phyloP scores from a whole-genome alignment of 2,797 vertebrate genomes.

The Masticophis lateralis region DNA sequence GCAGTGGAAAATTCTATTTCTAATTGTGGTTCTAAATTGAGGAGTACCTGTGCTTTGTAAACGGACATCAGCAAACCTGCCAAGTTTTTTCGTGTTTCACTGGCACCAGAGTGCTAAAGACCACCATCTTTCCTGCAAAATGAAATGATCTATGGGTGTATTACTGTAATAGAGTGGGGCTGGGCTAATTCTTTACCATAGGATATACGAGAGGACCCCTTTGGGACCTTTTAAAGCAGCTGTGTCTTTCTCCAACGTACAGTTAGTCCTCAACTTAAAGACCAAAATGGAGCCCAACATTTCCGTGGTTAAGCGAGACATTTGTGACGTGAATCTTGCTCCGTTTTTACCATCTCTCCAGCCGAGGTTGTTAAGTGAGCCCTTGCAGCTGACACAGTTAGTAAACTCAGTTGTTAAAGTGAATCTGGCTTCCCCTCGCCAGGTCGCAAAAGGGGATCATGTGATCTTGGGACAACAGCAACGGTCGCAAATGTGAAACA shows the following conservation, averaged over 20 bases:
- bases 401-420: too few relatives aligned
- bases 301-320: too few relatives aligned
- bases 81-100: background rate
- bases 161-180: background rate
- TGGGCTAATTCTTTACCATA: background rate
- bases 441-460: background rate
- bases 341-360: too few relatives aligned
- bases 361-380: too few relatives aligned
- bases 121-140: background rate
- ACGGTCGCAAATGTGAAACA: too few relatives aligned
- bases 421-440: too few relatives aligned
- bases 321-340: too few relatives aligned
- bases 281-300: too few relatives aligned
- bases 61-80: background rate
- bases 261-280: too few relatives aligned
- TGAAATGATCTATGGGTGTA: background rate
- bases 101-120: background rate
- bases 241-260: background rate
- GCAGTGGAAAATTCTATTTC: background rate
- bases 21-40: background rate
- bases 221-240: background rate
- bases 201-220: background rate
- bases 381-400: too few relatives aligned
- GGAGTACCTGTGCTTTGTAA: background rate
- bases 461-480: too few relatives aligned